A percentile compares a stretch with the other conserved stretches of the same genome.
Conservation (phyloP, 53 echinoderm and acorn worm species). For the Henricia sp. region DNA sequence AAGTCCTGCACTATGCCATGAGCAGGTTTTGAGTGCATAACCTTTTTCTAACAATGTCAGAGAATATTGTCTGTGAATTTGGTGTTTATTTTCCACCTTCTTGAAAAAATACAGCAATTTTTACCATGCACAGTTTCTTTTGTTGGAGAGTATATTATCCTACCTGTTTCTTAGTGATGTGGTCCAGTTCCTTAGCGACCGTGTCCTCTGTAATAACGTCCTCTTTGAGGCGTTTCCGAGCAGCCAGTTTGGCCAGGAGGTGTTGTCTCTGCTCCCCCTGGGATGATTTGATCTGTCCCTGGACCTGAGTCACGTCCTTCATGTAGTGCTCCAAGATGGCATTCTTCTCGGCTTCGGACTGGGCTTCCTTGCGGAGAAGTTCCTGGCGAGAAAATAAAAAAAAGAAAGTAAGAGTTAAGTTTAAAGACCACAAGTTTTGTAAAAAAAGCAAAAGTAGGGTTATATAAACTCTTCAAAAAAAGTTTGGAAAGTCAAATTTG, state of each 20-base stretch:
- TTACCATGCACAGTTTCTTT: too few relatives aligned
- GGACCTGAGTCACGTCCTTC: constrained; percentile 47
- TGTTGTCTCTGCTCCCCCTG: constrained; percentile 65
- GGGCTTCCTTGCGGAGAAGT: constrained; percentile 58
- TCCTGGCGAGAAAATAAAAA: constrained; percentile 23
- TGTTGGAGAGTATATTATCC: too few relatives aligned
- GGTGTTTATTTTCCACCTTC: too few relatives aligned
- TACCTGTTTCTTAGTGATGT: constrained; percentile 97
- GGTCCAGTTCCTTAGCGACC: constrained; percentile 89
- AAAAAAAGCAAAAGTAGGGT: too few relatives aligned
- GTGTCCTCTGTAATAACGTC: constrained; percentile 82
- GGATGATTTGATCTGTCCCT: constrained; percentile 57
- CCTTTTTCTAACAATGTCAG: too few relatives aligned
- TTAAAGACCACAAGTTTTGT: not conserved
- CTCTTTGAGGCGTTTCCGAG: constrained; percentile 82
- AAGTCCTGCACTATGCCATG: too few relatives aligned
- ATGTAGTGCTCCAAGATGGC: constrained; percentile 75
- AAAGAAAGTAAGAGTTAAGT: not conserved
- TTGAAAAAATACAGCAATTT: too few relatives aligned
- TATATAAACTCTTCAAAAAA: too few relatives aligned
- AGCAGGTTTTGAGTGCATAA: too few relatives aligned
- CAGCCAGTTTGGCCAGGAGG: constrained; percentile 86
- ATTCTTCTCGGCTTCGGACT: constrained; percentile 63
- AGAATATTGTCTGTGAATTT: too few relatives aligned
- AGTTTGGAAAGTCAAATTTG: too few relatives aligned